phyloP scores from a whole-genome alignment of 2,888 invertebrate genomes.

The Bombylius discolor region DNA sequence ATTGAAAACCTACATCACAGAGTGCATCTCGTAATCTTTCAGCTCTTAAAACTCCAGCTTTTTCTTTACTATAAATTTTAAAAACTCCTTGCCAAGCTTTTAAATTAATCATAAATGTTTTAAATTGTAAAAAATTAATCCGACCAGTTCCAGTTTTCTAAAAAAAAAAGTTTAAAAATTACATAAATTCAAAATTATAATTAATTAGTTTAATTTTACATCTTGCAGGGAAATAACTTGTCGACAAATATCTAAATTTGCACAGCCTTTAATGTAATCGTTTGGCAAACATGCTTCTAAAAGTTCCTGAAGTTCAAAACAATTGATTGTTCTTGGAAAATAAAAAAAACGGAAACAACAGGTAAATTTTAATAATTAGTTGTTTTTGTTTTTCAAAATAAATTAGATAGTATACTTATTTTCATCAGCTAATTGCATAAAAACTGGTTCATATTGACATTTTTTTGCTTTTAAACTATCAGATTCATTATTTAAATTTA shows the following conservation, averaged over 20 bases:
- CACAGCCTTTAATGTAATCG: constrained; percentile 89
- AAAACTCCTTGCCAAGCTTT: constrained; percentile 86
- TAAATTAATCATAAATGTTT: constrained; percentile 80
- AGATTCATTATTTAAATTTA: constrained; percentile 36
- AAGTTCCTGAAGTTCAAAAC: constrained; percentile 81
- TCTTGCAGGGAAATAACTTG: constrained; percentile 82
- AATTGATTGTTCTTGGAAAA: constrained; percentile 57
- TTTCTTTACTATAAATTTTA: constrained; percentile 79
- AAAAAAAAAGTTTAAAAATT: neutral
- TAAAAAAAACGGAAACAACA: neutral
- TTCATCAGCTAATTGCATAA: constrained; percentile 80
- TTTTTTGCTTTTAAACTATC: constrained; percentile 37
- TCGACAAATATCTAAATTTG: constrained; percentile 80
- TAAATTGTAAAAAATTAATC: constrained; percentile 72
- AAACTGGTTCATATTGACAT: constrained; percentile 75
- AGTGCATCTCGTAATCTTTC: constrained; percentile 74
- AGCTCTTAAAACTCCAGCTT: constrained; percentile 76
- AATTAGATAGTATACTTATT: constrained; percentile 36
- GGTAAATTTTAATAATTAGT: too few relatives aligned
- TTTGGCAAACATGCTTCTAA: constrained; percentile 84
- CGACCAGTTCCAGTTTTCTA: constrained; percentile 67
- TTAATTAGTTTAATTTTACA: constrained; percentile 45
- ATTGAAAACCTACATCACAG: constrained; percentile 74
- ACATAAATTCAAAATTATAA: constrained; percentile 20
- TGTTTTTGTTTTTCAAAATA: neutral